Base-by-base conservation (phyloP, 2,797 vertebrate genomes). In the Eremophila alpestris region DNA sequence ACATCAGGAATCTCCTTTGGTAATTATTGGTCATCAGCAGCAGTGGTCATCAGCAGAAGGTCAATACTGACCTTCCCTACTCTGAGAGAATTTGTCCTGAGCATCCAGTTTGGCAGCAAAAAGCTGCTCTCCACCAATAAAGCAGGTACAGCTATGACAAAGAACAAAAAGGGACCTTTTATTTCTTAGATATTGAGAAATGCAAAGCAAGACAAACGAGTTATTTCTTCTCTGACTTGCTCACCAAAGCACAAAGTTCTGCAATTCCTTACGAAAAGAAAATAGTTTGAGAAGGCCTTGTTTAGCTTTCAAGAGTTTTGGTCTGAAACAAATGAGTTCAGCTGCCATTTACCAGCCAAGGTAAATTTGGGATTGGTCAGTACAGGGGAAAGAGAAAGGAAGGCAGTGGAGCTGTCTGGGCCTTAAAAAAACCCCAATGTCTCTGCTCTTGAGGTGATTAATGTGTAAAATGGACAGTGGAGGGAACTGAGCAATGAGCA, bases 151-250 rank as follows among this genome's bases (percentile, higher is more conserved):
- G 24, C 22, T 36, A 2, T 27, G 27, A 51, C 21, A 67, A 75
- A 64, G 32, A 41, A 34, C 0, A 0, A 40, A 73, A 69, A 54
- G 9, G 4, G 2, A 60, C 58, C 4, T 8, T 36, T 6, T 4
- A 7, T 58, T 93, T 88, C 58, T 43, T n/a, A 34, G 17, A 41
- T 51, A 36, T 5, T 27, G 23, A 82, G 38, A 40, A 74, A 70
- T 22, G 49, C 11, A 63, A n/a, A 30, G 18, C 16, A 54, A 78
- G 38, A 56, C 0, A 26, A 74, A 81, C 5, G 27, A 74, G 36
- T 67, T 70, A 68, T 54, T 78, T 11, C 49, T 75, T 77, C 56
- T 46, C 49, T 58, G 32, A 36, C 23, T 68, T 70, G 9, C n/a
- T 64, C 38, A 46, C 6, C 20, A 78, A 76, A 83, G 16, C 8